Percentiles rank a stretch among this genome's conserved stretches.
phyloP scores from a whole-genome alignment of 2,888 invertebrate species.

The Pseudococcus longispinus region DNA sequence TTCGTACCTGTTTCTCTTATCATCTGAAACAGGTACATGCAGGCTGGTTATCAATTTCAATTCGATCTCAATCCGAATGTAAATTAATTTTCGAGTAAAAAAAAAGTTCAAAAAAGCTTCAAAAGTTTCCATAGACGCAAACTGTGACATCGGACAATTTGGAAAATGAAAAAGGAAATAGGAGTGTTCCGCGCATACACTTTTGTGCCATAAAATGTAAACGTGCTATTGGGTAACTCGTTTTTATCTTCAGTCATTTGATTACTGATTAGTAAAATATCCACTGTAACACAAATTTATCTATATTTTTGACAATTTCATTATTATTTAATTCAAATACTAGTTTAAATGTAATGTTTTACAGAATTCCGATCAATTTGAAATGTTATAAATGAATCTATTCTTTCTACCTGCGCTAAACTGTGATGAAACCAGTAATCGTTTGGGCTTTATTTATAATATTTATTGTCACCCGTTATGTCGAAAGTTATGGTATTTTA shows the following conservation, averaged over 20 bases:
- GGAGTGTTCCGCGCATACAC: background rate
- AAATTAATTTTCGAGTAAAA: background rate
- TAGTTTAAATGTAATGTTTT: background rate
- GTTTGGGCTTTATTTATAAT: conserved; percentile 48
- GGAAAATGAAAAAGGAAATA: background rate
- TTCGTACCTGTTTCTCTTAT: background rate
- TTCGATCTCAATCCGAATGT: background rate
- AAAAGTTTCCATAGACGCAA: background rate
- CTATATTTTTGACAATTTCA: background rate
- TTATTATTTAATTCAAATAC: background rate
- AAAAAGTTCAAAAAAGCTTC: background rate
- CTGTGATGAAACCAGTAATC: conserved; percentile 53
- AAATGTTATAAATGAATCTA: conserved; percentile 39
- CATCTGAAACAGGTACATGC: background rate
- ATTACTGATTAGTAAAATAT: background rate
- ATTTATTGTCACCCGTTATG: conserved; percentile 44
- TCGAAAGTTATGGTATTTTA: conserved; percentile 50
- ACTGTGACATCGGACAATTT: background rate
- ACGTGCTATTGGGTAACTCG: background rate
- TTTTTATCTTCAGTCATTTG: conserved; percentile 11
- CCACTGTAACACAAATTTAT: background rate
- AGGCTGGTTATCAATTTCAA: background rate
- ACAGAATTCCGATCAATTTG: background rate
- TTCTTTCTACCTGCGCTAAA: background rate
- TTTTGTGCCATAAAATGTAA: background rate